Base-by-base conservation (phyloP, 2,888 invertebrate genomes). In the Lasioglossum lativentre region DNA sequence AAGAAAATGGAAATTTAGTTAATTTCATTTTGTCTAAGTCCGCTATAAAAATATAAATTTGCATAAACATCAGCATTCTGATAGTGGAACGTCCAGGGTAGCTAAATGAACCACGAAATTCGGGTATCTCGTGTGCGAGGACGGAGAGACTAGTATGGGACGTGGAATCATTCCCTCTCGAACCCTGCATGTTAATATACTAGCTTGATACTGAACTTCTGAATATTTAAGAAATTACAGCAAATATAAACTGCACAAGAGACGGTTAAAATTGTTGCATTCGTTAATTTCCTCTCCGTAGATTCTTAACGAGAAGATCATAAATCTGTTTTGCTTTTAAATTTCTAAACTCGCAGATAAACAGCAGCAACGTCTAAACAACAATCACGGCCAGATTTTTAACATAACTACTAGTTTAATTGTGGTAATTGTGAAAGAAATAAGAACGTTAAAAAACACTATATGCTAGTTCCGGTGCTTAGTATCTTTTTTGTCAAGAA, bases 41-140 rank as follows among this genome's bases (percentile, higher is more conserved):
- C 16, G 16, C 30, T 30, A 30, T 63, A 63, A 63, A 63, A 63
- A 63, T 63, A 63, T 63, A 63, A 63, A 63, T 63, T 63, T 63
- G 63, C 63, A 63, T 63, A 63, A 63, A 63, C 63, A 63, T 63
- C 63, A 63, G 63, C 63, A 63, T 63, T 16, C 30, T 63, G 63
- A 63, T 34, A 34, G 76, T 2, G 30, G 63, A 63, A 30, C 5
- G 63, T 63, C n/a, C 63, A 5, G 16, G 30, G 63, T 63, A 16
- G 63, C 63, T 63, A 63, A 63, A 63, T 16, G 30, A 30, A 63
- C 63, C 63, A 63, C 63, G 30, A 63, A 59, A 63, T 30, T 63
- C 63, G 63, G 63, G 63, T 63, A 63, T 63, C 63, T 63, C 63
- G 23, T n/a, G 63, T 63, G 30, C 5, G 16, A 63, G 30, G 30